A percentile compares a stretch with the other conserved stretches of the same genome.
Conservation (phyloP, 2,797 vertebrate species). For the Spondyliosoma cantharus region DNA sequence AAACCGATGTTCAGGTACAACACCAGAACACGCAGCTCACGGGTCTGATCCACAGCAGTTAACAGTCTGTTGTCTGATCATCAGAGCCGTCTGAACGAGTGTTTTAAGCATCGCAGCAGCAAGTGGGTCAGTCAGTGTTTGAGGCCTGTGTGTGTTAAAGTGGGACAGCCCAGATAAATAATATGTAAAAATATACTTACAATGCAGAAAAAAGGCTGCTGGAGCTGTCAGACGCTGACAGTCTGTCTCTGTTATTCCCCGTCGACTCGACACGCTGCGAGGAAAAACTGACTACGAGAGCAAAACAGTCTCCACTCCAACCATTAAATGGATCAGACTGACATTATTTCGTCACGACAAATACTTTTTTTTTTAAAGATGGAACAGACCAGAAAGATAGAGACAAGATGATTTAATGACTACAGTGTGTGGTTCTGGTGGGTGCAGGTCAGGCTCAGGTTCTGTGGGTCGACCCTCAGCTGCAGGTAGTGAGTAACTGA, state of each 20-base stretch:
- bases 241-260: conserved; percentile 22
- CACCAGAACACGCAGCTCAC: neutral
- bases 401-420: too few species aligned
- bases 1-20: neutral
- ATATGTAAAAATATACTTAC: conserved; percentile 51
- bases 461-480: too few species aligned
- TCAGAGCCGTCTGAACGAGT: neutral
- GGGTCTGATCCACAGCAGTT: neutral
- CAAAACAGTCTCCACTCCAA: neutral
- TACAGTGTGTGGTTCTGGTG: too few species aligned
- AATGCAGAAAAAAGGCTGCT: conserved; percentile 54
- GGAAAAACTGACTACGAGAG: neutral
- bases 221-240: conserved; percentile 44
- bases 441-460: too few species aligned
- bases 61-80: neutral
- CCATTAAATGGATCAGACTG: neutral
- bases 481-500: too few species aligned
- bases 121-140: conserved; percentile 57
- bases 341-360: neutral
- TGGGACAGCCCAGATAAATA: conserved; percentile 58
- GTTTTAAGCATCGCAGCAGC: conserved; percentile 9
- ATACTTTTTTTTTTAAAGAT: neutral
- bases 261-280: conserved; percentile 1
- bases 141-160: conserved; percentile 39
- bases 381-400: neutral